phyloP scores from a whole-genome alignment of 1,140 invertebrate genomes.

The Heliconius congener region DNA sequence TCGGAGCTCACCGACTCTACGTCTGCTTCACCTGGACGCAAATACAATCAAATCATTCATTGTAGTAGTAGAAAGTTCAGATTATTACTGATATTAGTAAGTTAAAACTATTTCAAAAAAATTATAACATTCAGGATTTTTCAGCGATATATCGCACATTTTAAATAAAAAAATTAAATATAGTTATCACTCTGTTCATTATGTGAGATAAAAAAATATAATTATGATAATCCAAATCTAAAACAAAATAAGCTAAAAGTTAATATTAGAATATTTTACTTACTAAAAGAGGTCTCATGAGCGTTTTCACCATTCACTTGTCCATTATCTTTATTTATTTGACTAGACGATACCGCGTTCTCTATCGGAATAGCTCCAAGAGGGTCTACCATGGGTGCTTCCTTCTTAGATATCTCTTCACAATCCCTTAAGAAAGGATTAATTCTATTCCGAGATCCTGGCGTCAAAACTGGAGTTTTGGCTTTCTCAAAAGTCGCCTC shows the following conservation, averaged over 20 bases:
- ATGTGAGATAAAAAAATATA: background rate
- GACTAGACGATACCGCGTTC: slow-evolving; percentile 61
- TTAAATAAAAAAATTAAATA: no score
- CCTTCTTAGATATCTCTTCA: slow-evolving; percentile 56
- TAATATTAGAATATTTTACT: slow-evolving; percentile 21
- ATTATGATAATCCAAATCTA: background rate
- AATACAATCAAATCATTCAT: no score
- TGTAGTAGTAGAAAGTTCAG: no score
- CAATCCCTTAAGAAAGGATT: slow-evolving; percentile 79
- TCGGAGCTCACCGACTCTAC: slow-evolving; percentile 82
- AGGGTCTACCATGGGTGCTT: slow-evolving; percentile 64
- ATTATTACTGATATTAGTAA: no score
- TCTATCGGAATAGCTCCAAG: slow-evolving; percentile 74
- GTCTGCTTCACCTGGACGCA: slow-evolving; percentile 62
- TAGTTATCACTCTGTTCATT: no score
- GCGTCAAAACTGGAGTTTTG: slow-evolving; percentile 76
- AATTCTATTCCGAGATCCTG: slow-evolving; percentile 73
- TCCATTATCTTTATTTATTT: slow-evolving; percentile 52
- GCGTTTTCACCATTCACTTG: slow-evolving; percentile 61
- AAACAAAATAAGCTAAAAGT: background rate
- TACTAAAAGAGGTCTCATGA: slow-evolving; percentile 60
- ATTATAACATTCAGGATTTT: no score
- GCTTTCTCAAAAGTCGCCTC: slow-evolving; percentile 68
- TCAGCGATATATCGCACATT: no score
- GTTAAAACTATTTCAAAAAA: no score